These are phyloP conservation scores for Sakesphorus luctuosus DNA, from an alignment of 2,113 vertebrate genomes.

Conservation along the genomic window DNA sequence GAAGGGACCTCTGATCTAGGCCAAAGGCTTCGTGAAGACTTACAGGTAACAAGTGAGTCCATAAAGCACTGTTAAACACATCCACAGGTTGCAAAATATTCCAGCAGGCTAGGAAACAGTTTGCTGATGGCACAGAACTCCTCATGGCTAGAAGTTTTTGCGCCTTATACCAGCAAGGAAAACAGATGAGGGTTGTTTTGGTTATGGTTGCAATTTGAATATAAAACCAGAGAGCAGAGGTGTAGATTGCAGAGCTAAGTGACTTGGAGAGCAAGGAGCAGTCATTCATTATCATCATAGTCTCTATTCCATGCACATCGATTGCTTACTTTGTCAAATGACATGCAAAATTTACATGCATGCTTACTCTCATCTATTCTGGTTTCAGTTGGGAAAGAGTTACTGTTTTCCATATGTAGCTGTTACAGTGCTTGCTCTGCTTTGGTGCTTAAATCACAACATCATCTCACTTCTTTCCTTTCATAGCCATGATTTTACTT, in stretches of 20 bases:
- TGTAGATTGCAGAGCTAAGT: neutral
- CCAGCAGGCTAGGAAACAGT: neutral
- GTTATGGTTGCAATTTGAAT: neutral
- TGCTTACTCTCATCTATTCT: neutral
- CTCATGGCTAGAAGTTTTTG: neutral
- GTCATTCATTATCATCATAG: neutral
- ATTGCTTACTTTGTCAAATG: neutral
- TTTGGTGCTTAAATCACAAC: neutral
- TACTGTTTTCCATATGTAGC: neutral
- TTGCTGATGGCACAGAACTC: neutral
- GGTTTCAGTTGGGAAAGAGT: neutral
- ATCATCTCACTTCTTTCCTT: neutral
- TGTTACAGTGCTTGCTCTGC: neutral
- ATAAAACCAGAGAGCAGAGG: neutral
- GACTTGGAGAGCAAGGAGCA: neutral
- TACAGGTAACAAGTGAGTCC: neutral
- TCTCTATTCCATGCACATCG: rapidly evolving
- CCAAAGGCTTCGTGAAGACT: neutral
- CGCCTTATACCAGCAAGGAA: neutral
- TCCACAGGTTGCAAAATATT: neutral
- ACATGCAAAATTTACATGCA: neutral
- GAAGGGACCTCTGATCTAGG: neutral
- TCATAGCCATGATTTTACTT: neutral
- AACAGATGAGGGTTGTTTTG: neutral
- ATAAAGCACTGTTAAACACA: neutral